Evolutionary conservation across 1,140 invertebrate genomes (phyloP).

Genomic region (Gonatopus flavifemur): DNA sequence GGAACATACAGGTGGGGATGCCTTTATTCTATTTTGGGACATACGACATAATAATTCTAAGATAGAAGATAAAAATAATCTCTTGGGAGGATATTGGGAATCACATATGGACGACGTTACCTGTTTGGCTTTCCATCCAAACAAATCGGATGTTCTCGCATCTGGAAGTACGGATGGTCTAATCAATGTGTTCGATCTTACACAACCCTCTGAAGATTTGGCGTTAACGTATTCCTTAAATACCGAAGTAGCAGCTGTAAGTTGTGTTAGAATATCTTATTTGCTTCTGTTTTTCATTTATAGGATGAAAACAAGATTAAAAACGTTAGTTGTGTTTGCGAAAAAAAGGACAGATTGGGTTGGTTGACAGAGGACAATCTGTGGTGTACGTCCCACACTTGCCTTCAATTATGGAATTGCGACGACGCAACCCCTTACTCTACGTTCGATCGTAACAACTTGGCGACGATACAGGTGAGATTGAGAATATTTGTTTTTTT

Average conservation of each 20-base stretch:
- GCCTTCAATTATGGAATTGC: constrained; percentile 72
- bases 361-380: constrained; percentile 58
- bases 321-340: constrained; percentile 9
- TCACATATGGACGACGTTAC: constrained; percentile 85
- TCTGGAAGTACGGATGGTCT: constrained; percentile 83
- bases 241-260: constrained; percentile 78
- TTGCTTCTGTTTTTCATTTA: neutral
- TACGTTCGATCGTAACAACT: constrained; percentile 60
- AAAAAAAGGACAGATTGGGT: constrained; percentile 50
- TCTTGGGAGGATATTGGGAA: constrained; percentile 84
- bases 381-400: constrained; percentile 70
- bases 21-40: constrained; percentile 85
- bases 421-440: constrained; percentile 62
- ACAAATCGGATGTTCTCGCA: constrained; percentile 68
- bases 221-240: constrained; percentile 81
- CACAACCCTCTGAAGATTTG: constrained; percentile 75
- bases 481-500: constrained; percentile 11
- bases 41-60: constrained; percentile 56
- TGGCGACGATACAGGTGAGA: constrained; percentile 31
- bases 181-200: constrained; percentile 83
- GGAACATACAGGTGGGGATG: constrained; percentile 69
- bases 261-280: constrained; percentile 16
- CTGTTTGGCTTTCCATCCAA: constrained; percentile 75
- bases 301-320: neutral
- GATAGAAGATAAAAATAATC: constrained; percentile 52